Evolutionary conservation across 2,888 invertebrate species (phyloP), one percentile per base, ranked within the genome.

Genomic region (Troides helena): DNA sequence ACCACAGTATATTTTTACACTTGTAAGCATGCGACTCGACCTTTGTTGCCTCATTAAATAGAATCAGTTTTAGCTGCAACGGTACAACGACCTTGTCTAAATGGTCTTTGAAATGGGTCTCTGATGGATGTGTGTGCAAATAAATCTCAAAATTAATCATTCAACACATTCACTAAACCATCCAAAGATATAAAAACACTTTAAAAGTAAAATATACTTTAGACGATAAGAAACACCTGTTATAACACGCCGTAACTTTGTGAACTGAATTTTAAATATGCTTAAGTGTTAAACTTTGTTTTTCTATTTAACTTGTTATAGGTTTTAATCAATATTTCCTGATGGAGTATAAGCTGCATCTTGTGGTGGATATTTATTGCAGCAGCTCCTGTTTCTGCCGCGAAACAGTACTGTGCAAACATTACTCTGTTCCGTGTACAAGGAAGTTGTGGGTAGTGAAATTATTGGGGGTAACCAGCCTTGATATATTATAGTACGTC

Each of bases 91-190:
- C 59, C 65, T 59, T 65, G 65, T 60, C 17, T 30, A 25, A 50
- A 43, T 18, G 12, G 30, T 30, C 59, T 18, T 25, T 50, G 43
- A 66, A 66, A 60, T 25, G 50, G 66, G 50, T 36, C 50, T 50
- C 50, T 46, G 59, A 59, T 14, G 18, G 10, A 50, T 50, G 17
- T 30, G 21, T 36, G 50, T 50, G 64, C 39, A 18, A 23, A 66
- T 66, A 66, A 66, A 66, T 66, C 60, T 60, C 30, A 50, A 36
- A 21, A n/a, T 66, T 46, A 60, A n/a, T 4, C 66, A 30, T 59
- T 30, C 14, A 10, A 50, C 30, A 30, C 46, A 60, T 60, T 60
- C 17, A 8, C n/a, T 7, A 8, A 14, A 57, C 21, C 57, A 57
- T 30, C 3, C 21, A 21, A 1, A 57, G 10, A 57, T 21, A 21